Percentiles rank a stretch among this genome's conserved stretches.
Evolutionary conservation across 2,888 invertebrate species (phyloP).

Genomic region (Bibio marci): DNA sequence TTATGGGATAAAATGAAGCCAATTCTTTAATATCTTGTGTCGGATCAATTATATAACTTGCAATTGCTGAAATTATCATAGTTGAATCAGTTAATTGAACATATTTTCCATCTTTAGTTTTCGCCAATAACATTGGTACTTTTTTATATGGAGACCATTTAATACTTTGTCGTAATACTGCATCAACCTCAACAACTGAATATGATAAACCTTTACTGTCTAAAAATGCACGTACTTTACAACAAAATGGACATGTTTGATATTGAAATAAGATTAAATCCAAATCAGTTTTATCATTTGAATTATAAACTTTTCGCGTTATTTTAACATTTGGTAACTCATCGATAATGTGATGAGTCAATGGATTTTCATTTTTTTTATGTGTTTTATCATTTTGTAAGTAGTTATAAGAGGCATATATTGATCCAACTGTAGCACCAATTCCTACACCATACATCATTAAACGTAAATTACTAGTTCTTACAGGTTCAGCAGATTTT

Average conservation of each 20-base stretch:
- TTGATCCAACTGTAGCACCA: conserved; percentile 37
- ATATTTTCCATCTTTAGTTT: conserved; percentile 49
- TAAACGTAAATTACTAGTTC: conserved; percentile 29
- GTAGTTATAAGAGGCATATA: conserved; percentile 32
- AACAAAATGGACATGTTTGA: conserved; percentile 95
- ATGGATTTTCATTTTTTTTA: conserved; percentile 25
- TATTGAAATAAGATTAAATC: conserved; percentile 88
- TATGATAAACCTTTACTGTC: conserved; percentile 90
- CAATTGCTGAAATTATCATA: conserved; percentile 77
- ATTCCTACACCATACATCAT: conserved; percentile 40
- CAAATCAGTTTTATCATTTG: conserved; percentile 46
- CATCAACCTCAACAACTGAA: conserved; percentile 93
- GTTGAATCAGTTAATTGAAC: conserved; percentile 88
- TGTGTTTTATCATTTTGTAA: conserved; percentile 16
- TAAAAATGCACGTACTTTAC: conserved; percentile 72
- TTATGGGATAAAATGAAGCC: conserved; percentile 56
- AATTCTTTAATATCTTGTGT: conserved; percentile 45
- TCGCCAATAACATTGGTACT: conserved; percentile 76
- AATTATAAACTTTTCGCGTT: conserved; percentile 44
- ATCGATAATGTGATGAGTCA: conserved; percentile 22
- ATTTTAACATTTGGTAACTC: conserved; percentile 31
- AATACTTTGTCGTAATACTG: conserved; percentile 76
- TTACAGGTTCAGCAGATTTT: not conserved
- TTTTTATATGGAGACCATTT: conserved; percentile 91
- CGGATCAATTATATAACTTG: conserved; percentile 52